These are phyloP conservation scores for Endotricha flammealis DNA, from an alignment of 2,888 invertebrate genomes.

Conservation along the genomic window DNA sequence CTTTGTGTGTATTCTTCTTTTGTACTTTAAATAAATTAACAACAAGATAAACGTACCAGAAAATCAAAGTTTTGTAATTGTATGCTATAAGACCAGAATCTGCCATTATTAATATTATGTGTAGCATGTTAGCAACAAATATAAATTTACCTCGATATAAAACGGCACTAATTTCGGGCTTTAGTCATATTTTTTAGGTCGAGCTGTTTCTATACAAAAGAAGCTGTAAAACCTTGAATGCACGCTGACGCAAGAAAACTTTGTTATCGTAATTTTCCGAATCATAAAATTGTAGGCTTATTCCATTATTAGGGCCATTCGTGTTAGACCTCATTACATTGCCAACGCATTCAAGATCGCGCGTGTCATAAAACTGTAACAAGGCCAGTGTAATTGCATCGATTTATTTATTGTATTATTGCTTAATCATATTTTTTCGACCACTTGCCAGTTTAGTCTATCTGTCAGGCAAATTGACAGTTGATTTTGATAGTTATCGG, in stretches of 20 bases:
- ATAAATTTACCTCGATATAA: not conserved
- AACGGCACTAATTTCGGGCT: not conserved
- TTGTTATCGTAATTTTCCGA: constrained; percentile 15
- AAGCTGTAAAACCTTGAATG: constrained; percentile 11
- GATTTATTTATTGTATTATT: constrained; percentile 8
- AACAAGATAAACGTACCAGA: no score
- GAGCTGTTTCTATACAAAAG: constrained; percentile 9
- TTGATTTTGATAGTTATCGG: no score
- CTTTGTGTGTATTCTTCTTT: no score
- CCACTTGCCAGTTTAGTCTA: no score
- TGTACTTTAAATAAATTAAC: no score
- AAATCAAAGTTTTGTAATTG: no score
- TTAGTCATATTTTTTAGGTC: constrained; percentile 7
- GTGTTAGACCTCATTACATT: constrained; percentile 17
- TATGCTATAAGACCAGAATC: no score
- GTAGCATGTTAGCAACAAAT: not conserved
- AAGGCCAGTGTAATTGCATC: constrained; percentile 20
- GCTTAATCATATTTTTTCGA: no score
- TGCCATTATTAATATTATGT: no score
- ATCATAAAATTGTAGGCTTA: constrained; percentile 11
- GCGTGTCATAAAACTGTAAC: constrained; percentile 17
- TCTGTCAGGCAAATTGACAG: no score
- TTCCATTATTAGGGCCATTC: constrained; percentile 19
- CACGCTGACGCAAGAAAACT: constrained; percentile 14
- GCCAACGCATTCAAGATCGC: constrained; percentile 31